Evolutionary conservation across 2,888 invertebrate genomes (phyloP), one percentile per base, ranked within the genome.

Genomic region (Agonopterix arenella): DNA sequence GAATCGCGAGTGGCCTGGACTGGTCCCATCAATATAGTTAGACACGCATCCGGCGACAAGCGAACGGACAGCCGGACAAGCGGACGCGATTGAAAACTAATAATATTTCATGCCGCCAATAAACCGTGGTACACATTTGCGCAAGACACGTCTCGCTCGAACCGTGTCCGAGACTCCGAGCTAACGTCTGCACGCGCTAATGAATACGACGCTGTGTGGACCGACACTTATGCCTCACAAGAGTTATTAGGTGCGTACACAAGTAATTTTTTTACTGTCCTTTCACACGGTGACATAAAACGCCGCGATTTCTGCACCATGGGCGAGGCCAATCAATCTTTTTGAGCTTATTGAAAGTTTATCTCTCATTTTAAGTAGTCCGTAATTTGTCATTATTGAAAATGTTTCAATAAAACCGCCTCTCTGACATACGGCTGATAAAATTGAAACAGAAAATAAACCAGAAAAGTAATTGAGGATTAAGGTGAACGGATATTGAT

Each of bases 1-100:
- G 67, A 37, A 48, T 67, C 61, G 62, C 49, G 47, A 52, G 52
- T 56, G 54, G 58, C 75, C 72, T 75, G 75, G 77, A 75, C 73
- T 74, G 75, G 77, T 73, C 70, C 79, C 76, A 84, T 84, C 80
- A 81, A 84, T 84, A 76, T 76, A 66, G 70, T 73, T 73, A 66
- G 76, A 75, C 73, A 69, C 61, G 71, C 78, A 81, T 84, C 83
- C 84, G 83, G 80, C 63, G 80, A 80, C 79, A 76, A 70, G 65
- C 65, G 62, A 69, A 61, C 62, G 69, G 70, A 70, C 67, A 67
- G 66, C 54, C 63, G 68, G 71, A 73, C 75, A 76, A 70, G 73
- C 79, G 77, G 76, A 75, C 71, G 73, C 73, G 70, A 73, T 76
- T 73, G 70, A 71, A 75, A 79, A 78, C 75, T 75, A 75, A 79